Conservation (phyloP, 2,113 vertebrate species). For the Anoplopoma fimbria region DNA sequence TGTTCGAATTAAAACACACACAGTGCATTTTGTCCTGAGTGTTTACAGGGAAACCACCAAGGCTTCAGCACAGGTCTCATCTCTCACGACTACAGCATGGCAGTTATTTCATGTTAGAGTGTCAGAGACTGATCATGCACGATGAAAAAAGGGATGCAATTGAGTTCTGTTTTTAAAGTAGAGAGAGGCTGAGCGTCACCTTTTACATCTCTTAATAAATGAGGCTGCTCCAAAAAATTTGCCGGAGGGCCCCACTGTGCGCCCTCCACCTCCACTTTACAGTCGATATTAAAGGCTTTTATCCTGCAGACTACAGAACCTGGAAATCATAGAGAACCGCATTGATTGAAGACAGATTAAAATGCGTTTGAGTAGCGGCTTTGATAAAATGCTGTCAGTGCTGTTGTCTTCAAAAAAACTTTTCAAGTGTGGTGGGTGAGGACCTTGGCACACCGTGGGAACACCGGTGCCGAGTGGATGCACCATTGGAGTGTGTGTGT, state of each 20-base stretch:
- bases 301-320: slow-evolving; percentile 32
- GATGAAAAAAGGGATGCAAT: slow-evolving; percentile 42
- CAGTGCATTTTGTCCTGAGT: neutral
- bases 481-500: slow-evolving; percentile 13
- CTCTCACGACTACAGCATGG: slow-evolving; percentile 37
- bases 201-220: slow-evolving; percentile 54
- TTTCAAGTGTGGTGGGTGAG: slow-evolving; percentile 14
- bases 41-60: slow-evolving; percentile 8
- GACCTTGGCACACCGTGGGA: slow-evolving; percentile 3
- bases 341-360: slow-evolving; percentile 55
- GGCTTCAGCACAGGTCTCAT: slow-evolving; percentile 27
- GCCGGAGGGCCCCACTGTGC: slow-evolving; percentile 25
- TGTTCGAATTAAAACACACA: slow-evolving; percentile 51
- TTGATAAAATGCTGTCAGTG: slow-evolving; percentile 34
- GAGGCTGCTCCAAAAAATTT: slow-evolving; percentile 33
- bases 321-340: slow-evolving; percentile 17
- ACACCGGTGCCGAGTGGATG: slow-evolving; percentile 7
- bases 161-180: slow-evolving; percentile 47
- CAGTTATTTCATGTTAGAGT: slow-evolving; percentile 49
- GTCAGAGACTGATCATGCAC: slow-evolving; percentile 18
- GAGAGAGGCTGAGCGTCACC: slow-evolving; percentile 50
- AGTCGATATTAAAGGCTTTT: slow-evolving; percentile 48
- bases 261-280: slow-evolving; percentile 30
- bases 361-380: slow-evolving; percentile 48
- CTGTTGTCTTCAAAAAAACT: slow-evolving; percentile 15